A percentile compares a stretch with the other conserved stretches of the same genome.
phyloP scores from a whole-genome alignment of 2,888 invertebrate genomes.

The Unio delphinus region DNA sequence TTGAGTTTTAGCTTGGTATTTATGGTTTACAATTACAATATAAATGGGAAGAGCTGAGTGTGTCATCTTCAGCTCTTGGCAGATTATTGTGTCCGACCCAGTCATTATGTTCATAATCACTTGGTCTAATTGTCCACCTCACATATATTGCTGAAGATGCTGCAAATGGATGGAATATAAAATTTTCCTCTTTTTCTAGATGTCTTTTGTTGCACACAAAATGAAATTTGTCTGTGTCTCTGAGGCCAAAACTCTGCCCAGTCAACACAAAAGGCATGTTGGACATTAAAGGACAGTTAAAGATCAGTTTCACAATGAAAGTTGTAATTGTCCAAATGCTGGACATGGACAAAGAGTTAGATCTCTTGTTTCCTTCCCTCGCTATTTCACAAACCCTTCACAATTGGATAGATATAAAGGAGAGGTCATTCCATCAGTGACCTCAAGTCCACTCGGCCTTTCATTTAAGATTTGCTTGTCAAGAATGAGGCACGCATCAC shows the following conservation, averaged over 20 bases:
- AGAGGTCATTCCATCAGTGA: conserved; percentile 33
- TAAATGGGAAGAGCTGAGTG: conserved; percentile 31
- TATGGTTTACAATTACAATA: conserved; percentile 35
- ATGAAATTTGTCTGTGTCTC: conserved; percentile 36
- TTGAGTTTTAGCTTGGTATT: conserved; percentile 37
- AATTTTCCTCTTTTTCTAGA: conserved; percentile 39
- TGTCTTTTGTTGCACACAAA: conserved; percentile 35
- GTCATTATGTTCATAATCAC: conserved; percentile 35
- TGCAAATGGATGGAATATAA: conserved; percentile 42
- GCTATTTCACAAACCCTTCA: conserved; percentile 23
- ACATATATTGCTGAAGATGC: conserved; percentile 33
- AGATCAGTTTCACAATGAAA: conserved; percentile 43
- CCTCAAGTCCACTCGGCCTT: conserved; percentile 25
- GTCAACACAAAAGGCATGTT: conserved; percentile 39
- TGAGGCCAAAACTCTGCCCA: conserved; percentile 32
- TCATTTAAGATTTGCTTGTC: conserved; percentile 11
- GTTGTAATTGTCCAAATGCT: conserved; percentile 34
- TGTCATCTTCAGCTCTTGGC: conserved; percentile 21
- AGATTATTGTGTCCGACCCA: conserved; percentile 37
- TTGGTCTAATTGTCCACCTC: conserved; percentile 42
- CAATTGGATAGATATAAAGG: conserved; percentile 40
- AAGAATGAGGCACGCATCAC: too few species aligned
- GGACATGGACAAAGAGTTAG: conserved; percentile 33
- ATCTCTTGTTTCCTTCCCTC: conserved; percentile 19
- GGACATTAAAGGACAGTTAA: conserved; percentile 26